Conservation (phyloP, 2,797 vertebrate species). For the Vultur gryphus region DNA sequence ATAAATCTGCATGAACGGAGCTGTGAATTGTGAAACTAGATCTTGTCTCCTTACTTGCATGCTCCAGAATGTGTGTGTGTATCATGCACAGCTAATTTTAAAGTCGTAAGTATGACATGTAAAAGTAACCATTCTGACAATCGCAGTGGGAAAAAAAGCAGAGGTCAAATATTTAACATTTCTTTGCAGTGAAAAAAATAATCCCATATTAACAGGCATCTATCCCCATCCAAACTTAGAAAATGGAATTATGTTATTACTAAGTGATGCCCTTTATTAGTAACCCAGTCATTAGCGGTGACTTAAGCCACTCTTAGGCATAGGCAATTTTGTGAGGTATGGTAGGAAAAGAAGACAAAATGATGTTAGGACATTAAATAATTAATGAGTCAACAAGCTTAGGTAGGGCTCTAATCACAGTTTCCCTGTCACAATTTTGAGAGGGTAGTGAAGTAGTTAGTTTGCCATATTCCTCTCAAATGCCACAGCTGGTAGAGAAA, state of each 20-base stretch:
- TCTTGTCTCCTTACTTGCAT: neutral
- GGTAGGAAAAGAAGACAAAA: neutral
- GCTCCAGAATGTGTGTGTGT: neutral
- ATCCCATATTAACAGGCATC: neutral
- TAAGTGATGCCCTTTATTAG: neutral
- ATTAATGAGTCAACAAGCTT: neutral
- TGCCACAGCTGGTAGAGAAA: neutral
- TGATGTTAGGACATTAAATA: neutral
- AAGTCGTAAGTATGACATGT: neutral
- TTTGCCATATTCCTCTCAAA: neutral
- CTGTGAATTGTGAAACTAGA: neutral
- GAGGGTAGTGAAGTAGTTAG: neutral
- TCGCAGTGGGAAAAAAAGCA: neutral
- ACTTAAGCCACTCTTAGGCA: neutral
- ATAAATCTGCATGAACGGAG: neutral
- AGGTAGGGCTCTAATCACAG: neutral
- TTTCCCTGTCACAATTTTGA: neutral
- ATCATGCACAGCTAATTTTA: neutral
- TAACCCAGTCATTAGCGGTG: neutral
- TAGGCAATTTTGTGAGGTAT: neutral
- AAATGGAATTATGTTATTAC: neutral
- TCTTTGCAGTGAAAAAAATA: neutral
- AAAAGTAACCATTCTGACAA: neutral
- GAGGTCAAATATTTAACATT: neutral
- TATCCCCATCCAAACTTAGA: neutral